These are phyloP conservation scores for Meloe dianella DNA, from an alignment of 2,888 invertebrate genomes.

Conservation along the genomic window DNA sequence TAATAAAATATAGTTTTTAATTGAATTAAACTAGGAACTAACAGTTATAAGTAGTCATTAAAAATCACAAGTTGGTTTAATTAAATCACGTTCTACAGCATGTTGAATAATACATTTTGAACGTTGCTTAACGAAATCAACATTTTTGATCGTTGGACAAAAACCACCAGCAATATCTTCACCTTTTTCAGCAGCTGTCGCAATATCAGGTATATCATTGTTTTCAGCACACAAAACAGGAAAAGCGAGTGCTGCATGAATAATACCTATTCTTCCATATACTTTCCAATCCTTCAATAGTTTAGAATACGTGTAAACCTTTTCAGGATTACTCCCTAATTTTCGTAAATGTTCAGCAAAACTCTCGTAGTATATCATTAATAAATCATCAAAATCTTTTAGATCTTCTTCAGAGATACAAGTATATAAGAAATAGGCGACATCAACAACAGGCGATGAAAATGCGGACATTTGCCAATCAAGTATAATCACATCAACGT, in stretches of 20 bases:
- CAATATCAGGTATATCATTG: neutral
- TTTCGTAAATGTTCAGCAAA: constrained; percentile 9
- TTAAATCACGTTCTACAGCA: neutral
- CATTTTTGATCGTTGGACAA: neutral
- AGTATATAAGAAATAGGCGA: neutral
- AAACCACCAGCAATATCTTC: neutral
- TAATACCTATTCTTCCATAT: constrained; percentile 13
- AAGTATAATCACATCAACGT: neutral
- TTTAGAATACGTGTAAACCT: constrained; percentile 6
- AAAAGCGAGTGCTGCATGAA: neutral
- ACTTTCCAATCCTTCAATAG: constrained; percentile 21
- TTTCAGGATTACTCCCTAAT: constrained; percentile 6
- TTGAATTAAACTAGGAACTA: too few species aligned
- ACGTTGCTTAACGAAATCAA: neutral
- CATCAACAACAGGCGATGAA: neutral
- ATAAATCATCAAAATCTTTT: constrained; percentile 1
- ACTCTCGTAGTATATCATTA: neutral
- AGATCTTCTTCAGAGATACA: neutral
- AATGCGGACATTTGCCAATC: neutral
- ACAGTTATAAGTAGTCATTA: too few species aligned
- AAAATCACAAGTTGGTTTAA: neutral
- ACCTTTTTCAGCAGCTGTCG: neutral
- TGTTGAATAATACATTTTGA: neutral
- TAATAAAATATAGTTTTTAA: too few species aligned
- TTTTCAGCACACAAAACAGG: neutral